Evolutionary conservation across 2,797 vertebrate genomes (phyloP), one percentile per base, ranked within the genome.

Genomic region (Mormyrus proboscirostris): DNA sequence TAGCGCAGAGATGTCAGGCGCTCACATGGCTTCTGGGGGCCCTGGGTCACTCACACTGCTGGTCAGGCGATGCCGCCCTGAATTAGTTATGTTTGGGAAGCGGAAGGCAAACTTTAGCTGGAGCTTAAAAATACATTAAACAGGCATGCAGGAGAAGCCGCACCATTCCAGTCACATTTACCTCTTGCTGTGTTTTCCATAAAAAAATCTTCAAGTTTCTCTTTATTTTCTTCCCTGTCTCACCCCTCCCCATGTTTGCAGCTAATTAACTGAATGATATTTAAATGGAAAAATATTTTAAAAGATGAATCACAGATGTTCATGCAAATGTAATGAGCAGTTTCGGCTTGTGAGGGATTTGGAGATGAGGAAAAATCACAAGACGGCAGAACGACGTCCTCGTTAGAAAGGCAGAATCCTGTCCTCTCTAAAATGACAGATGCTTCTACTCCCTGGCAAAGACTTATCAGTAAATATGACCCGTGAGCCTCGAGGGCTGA

Each of bases 241-340:
- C 88, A 47, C 41, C 49, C n/a, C 89, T 53, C 87, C 91, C 88
- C 91, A 92, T 91, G 90, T 88, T 94, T 69, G 57, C 53, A 89
- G 92, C 92, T 95, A 95, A 96, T 96, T 95, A 95, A 94, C 93
- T 94, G 94, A 93, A 94, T 95, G 93, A 94, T 92, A 95, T 94
- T 93, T 94, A 93, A 92, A 92, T 92, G 92, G 91, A 95, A 95
- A 95, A 95, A 92, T 93, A 94, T 95, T 94, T 94, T 90, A 91
- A 93, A 91, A 93, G 94, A 94, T 95, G 93, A 93, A 94, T 93
- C 91, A 89, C 95, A 96, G 94, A 95, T 96, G 94, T 94, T 95
- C 93, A 95, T 95, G 94, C 94, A 94, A 95, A 96, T 95, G 93
- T 93, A 92, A 95, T 93, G 94, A 93, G 94, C 90, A 93, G 92